A percentile compares a stretch with the other conserved stretches of the same genome.
phyloP scores from a whole-genome alignment of 2,797 vertebrate species.

The Gastrophryne carolinensis region DNA sequence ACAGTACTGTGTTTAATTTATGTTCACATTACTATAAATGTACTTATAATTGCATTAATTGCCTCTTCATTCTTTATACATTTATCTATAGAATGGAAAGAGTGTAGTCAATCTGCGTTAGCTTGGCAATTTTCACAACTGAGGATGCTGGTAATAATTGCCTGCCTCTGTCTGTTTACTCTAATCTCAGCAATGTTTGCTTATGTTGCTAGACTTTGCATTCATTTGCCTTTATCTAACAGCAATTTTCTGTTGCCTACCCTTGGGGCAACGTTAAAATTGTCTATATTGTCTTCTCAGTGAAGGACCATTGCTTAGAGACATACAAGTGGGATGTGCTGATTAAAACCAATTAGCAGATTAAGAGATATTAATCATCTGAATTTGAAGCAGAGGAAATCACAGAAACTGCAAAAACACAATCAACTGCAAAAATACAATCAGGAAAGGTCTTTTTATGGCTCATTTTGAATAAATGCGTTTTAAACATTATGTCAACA shows the following conservation, averaged over 20 bases:
- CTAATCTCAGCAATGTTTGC: conserved; percentile 47
- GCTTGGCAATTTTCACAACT: conserved; percentile 1
- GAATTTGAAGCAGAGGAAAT: conserved; percentile 41
- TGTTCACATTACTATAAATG: neutral
- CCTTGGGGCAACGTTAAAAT: conserved; percentile 47
- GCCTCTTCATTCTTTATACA: neutral
- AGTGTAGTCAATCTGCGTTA: neutral
- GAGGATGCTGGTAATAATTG: conserved; percentile 25
- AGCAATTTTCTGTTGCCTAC: conserved; percentile 49
- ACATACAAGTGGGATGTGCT: conserved; percentile 52
- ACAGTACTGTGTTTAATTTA: neutral
- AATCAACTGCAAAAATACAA: conserved; percentile 10
- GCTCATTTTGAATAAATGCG: conserved; percentile 7
- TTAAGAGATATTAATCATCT: conserved; percentile 53
- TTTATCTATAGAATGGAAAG: neutral
- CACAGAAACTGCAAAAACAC: conserved; percentile 15
- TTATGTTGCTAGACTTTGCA: conserved; percentile 30
- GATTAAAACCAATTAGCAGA: conserved; percentile 54
- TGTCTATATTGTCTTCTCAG: conserved; percentile 53
- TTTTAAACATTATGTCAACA: neutral
- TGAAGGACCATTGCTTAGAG: conserved; percentile 52
- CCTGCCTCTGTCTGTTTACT: conserved; percentile 42
- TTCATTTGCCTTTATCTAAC: conserved; percentile 50
- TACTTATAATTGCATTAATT: neutral
- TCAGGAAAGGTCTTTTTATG: conserved; percentile 23